Conservation (phyloP, 2,797 vertebrate genomes). For the Glossophaga mutica region DNA sequence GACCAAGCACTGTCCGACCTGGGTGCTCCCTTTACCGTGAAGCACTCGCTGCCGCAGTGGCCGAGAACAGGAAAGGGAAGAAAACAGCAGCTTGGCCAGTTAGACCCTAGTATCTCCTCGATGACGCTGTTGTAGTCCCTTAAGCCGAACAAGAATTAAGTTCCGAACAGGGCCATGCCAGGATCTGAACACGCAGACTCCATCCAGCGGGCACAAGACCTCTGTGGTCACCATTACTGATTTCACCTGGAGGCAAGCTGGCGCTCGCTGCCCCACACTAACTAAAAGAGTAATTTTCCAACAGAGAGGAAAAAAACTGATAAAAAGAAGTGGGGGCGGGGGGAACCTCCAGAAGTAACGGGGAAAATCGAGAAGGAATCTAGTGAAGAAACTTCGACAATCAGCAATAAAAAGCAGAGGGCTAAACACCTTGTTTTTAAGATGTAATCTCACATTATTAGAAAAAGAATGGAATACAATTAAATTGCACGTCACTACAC, state of each 20-base stretch:
- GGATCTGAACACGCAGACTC: not conserved
- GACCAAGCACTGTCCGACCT: constrained; percentile 40
- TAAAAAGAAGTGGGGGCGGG: not conserved
- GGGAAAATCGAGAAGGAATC: not conserved
- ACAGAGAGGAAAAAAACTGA: not conserved
- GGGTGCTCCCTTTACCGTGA: not conserved
- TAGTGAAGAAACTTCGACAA: not conserved
- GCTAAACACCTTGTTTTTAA: not conserved
- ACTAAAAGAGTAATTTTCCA: not conserved
- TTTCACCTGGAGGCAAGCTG: constrained; percentile 47
- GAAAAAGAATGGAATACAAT: not conserved
- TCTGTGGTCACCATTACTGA: not conserved
- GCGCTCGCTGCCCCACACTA: constrained; percentile 20
- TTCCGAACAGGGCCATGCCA: constrained; percentile 27
- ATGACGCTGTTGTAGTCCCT: constrained; percentile 36
- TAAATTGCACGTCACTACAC: not conserved
- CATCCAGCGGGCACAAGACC: not conserved
- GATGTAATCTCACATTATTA: not conserved
- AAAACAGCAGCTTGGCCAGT: constrained; percentile 51
- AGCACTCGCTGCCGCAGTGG: not conserved
- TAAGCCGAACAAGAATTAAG: constrained; percentile 64
- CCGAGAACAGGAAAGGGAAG: constrained; percentile 55
- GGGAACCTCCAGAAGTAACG: not conserved
- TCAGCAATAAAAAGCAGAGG: not conserved
- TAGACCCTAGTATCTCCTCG: constrained; percentile 45